These are phyloP conservation scores for Laupala kohalensis DNA, from an alignment of 1,140 invertebrate species.

Conservation along the genomic window DNA sequence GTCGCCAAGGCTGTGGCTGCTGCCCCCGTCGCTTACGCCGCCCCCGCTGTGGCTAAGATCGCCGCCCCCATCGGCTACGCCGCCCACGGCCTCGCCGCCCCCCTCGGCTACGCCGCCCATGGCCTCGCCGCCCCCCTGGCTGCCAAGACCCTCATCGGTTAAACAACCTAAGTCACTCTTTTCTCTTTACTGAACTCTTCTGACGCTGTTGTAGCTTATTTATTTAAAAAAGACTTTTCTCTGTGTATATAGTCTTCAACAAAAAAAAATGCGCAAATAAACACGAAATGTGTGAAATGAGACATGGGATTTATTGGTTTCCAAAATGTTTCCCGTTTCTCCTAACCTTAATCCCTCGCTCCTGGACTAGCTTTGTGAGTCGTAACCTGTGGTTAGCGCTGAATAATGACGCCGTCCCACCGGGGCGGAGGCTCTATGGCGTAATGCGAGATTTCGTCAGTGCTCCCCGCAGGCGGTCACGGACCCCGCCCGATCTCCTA, in stretches of 20 bases:
- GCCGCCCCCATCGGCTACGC: conserved; percentile 1
- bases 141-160: background rate
- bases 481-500: background rate
- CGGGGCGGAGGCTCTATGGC: background rate
- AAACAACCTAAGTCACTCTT: background rate
- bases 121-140: conserved; percentile 10
- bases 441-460: background rate
- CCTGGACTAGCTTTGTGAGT: background rate
- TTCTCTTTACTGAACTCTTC: background rate
- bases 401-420: background rate
- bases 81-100: background rate
- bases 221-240: background rate
- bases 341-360: background rate
- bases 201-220: background rate
- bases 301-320: background rate
- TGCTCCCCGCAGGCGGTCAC: background rate
- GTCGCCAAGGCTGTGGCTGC: conserved; percentile 31
- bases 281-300: background rate
- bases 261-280: background rate
- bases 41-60: background rate
- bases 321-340: too few species aligned
- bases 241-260: background rate
- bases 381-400: background rate
- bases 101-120: background rate
- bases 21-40: conserved; percentile 5